Evolutionary conservation across 2,797 vertebrate genomes (phyloP).

Genomic region (Heteromormyrus szaboi): DNA sequence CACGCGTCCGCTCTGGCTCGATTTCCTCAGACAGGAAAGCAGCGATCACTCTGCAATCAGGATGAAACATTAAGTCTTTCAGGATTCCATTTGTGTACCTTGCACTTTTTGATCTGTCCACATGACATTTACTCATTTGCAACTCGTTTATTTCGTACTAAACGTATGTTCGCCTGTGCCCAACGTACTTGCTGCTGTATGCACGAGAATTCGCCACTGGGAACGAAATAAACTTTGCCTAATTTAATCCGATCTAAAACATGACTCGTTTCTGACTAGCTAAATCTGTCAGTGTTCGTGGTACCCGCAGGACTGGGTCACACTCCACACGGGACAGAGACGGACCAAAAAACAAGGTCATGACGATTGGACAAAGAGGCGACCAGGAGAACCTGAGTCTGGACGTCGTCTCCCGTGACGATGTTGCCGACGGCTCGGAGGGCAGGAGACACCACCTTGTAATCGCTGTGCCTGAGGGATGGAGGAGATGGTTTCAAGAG

Average conservation of each 20-base stretch:
- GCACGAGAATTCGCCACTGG: neutral
- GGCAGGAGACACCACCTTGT: constrained; percentile 93
- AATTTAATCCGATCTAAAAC: neutral
- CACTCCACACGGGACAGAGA: neutral
- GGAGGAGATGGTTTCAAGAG: neutral
- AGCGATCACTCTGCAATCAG: neutral
- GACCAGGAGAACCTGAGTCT: constrained; percentile 76
- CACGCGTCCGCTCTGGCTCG: neutral
- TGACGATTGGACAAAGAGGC: neutral
- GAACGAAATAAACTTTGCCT: neutral
- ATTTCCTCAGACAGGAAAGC: neutral
- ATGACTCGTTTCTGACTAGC: neutral
- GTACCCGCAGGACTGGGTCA: neutral
- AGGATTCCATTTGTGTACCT: neutral
- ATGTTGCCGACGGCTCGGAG: constrained; percentile 93
- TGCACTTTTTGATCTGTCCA: neutral
- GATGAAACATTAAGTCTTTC: neutral
- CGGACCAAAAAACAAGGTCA: neutral
- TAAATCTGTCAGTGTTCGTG: neutral
- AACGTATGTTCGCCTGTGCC: neutral
- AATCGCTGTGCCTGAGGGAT: constrained; percentile 78
- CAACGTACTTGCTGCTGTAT: neutral
- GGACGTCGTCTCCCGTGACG: constrained; percentile 90
- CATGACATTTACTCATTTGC: neutral
- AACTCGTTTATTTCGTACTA: neutral